Conservation (phyloP, 2,888 invertebrate species). For the Yponomeuta sedellus region DNA sequence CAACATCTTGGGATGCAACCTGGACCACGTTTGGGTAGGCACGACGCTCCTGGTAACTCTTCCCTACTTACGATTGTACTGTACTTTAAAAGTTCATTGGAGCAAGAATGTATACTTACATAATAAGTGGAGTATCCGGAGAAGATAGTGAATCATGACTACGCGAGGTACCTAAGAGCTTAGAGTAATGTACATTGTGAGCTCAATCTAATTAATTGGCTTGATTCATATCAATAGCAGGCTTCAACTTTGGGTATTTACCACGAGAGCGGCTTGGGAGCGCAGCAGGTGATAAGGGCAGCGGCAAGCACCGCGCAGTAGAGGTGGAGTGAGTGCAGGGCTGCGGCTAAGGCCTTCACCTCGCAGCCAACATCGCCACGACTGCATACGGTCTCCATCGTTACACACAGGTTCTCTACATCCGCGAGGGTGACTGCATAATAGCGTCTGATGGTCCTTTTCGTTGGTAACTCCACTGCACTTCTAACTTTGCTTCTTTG, state of each 20-base stretch:
- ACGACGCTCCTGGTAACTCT: too few species aligned
- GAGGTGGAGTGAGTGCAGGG: conserved; percentile 59
- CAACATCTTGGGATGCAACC: too few species aligned
- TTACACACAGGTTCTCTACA: background rate
- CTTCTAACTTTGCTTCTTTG: too few species aligned
- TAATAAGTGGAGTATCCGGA: background rate
- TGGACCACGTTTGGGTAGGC: too few species aligned
- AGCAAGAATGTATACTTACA: too few species aligned
- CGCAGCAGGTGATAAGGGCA: conserved; percentile 61
- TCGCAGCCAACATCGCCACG: conserved; percentile 44
- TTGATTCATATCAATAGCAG: background rate
- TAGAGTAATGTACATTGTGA: background rate
- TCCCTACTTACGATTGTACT: too few species aligned
- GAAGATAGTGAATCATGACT: background rate
- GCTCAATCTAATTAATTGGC: background rate
- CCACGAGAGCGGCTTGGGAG: conserved; percentile 38
- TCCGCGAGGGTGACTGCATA: background rate
- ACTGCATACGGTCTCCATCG: conserved; percentile 60
- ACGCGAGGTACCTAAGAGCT: background rate
- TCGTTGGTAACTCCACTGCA: too few species aligned
- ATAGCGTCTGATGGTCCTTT: background rate
- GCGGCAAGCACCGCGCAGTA: conserved; percentile 63
- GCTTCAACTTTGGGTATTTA: conserved; percentile 20
- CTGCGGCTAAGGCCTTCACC: conserved; percentile 50
- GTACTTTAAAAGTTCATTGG: too few species aligned